These are phyloP conservation scores for Pelecanoides urinatrix DNA, from an alignment of 2,113 vertebrate species.

Conservation along the genomic window DNA sequence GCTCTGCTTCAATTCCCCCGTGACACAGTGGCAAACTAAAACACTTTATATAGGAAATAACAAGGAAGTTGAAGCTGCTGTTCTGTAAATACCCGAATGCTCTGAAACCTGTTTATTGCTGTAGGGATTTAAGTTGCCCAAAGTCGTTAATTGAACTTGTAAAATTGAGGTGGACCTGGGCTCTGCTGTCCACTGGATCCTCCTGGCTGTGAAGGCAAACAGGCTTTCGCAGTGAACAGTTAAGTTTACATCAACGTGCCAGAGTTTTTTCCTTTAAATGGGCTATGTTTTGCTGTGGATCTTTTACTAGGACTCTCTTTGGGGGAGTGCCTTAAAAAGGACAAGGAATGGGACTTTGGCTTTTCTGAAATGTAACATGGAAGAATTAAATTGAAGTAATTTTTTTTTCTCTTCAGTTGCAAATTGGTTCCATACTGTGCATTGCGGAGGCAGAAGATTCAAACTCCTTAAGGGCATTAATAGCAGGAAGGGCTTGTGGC, in stretches of 20 bases:
- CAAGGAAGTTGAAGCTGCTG: neutral
- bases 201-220: neutral
- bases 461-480: neutral
- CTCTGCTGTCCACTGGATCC: neutral
- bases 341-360: neutral
- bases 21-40: neutral
- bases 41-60: neutral
- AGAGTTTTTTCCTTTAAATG: neutral
- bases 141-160: neutral
- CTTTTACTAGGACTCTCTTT: neutral
- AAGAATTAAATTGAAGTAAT: neutral
- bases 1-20: accelerated
- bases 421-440: neutral
- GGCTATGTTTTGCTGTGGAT: neutral
- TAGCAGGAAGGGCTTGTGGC: neutral
- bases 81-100: neutral
- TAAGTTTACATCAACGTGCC: neutral
- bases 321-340: neutral
- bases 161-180: neutral
- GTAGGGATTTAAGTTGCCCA: neutral
- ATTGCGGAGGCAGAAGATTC: neutral
- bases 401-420: neutral
- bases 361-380: neutral
- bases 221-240: neutral
- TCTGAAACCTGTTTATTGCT: neutral